These are phyloP conservation scores for Drosophila melanogaster DNA, from an alignment of 1,140 invertebrate species.

Conservation along the genomic window Release_6_plus_ISO1_MT NT_033777.3:6897501-6898000, in stretches of 20 bases:
- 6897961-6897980: slow-evolving; percentile 85
- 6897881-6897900: slow-evolving; percentile 56
- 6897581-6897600: slow-evolving; percentile 30
- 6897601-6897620: slow-evolving; percentile 18
- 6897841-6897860: slow-evolving; percentile 44
- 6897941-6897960: slow-evolving; percentile 85
- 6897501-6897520: slow-evolving; percentile 37
- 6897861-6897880: slow-evolving; percentile 61
- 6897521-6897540: slow-evolving; percentile 55
- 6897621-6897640: slow-evolving; percentile 39
- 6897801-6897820: slow-evolving; percentile 72
- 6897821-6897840: slow-evolving; percentile 81
- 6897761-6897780: slow-evolving; percentile 72
- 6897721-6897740: slow-evolving; percentile 60
- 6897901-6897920: slow-evolving; percentile 51
- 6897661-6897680: slow-evolving; percentile 35
- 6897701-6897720: slow-evolving; percentile 77
- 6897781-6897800: slow-evolving; percentile 77
- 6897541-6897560: slow-evolving; percentile 61
- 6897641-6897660: slow-evolving; percentile 53
- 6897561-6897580: slow-evolving; percentile 46
- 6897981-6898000: slow-evolving; percentile 79
- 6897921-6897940: slow-evolving; percentile 79
- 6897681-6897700: slow-evolving; percentile 51
- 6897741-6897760: slow-evolving; percentile 44